A percentile compares a stretch with the other conserved stretches of the same genome.
Conservation (phyloP, 2,113 vertebrate genomes). For the Odocoileus virginianus region DNA sequence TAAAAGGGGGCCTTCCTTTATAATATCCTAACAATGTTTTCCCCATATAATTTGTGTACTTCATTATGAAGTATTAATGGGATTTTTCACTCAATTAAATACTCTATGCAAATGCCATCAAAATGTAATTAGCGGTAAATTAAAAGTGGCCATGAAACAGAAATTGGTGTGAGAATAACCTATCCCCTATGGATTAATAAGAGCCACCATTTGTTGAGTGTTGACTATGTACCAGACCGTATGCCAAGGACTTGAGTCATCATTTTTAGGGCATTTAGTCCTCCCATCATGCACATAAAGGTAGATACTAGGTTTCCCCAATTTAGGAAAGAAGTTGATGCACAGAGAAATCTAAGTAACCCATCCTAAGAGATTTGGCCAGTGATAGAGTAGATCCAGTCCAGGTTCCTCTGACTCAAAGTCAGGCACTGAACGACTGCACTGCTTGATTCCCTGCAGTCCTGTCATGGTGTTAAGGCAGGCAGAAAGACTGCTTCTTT, state of each 20-base stretch:
- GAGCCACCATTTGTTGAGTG: background rate
- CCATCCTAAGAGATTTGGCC: background rate
- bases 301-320: background rate
- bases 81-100: conserved; percentile 66
- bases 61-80: conserved; percentile 59
- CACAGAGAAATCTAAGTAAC: background rate
- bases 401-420: background rate
- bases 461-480: accelerated
- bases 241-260: background rate
- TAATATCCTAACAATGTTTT: conserved; percentile 26
- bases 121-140: conserved; percentile 62
- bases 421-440: background rate
- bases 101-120: conserved; percentile 52
- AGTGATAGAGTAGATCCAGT: background rate
- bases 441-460: accelerated
- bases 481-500: background rate
- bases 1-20: background rate
- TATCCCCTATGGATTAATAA: background rate
- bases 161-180: conserved; percentile 26
- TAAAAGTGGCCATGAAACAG: conserved; percentile 34
- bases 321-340: background rate
- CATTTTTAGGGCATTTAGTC: background rate
- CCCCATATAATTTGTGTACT: conserved; percentile 25
- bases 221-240: background rate
- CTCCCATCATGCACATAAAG: background rate